A percentile compares a stretch with the other conserved stretches of the same genome.
Conservation (phyloP, 53 echinoderm and acorn worm species). For the Glandiceps talaboti region DNA sequence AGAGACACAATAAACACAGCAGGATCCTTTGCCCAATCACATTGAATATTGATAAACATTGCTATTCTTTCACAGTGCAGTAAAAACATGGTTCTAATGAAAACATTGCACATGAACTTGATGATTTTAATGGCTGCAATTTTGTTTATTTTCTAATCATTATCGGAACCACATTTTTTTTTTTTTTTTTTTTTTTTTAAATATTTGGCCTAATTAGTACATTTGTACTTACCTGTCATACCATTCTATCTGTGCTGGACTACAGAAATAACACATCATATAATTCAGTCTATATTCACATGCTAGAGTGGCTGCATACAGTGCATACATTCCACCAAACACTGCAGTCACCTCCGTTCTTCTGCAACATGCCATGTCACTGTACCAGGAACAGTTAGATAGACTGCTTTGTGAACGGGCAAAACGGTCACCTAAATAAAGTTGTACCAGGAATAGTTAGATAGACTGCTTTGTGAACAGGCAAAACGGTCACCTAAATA, state of each 20-base stretch:
- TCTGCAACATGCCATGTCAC: conserved; percentile 57
- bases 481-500: conserved; percentile 55
- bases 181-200: no score
- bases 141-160: background rate
- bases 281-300: conserved; percentile 72
- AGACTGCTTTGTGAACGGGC: conserved; percentile 55
- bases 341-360: conserved; percentile 89
- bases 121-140: background rate
- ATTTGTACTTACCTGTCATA: conserved; percentile 30
- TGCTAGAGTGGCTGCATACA: conserved; percentile 47
- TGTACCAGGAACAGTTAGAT: conserved; percentile 91
- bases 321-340: conserved; percentile 83
- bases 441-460: conserved; percentile 6
- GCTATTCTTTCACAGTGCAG: no score
- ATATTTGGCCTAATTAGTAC: no score
- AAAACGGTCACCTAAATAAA: conserved; percentile 42
- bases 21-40: no score
- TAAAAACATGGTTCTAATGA: no score
- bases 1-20: no score
- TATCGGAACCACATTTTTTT: no score
- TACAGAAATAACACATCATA: conserved; percentile 99
- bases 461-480: conserved; percentile 45
- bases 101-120: background rate
- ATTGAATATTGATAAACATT: no score
- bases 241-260: conserved; percentile 74